Evolutionary conservation across 30 jellyfish, hydroid and myxozoan genomes (phyloP).

Genomic region (Hydra vulgaris): DNA sequence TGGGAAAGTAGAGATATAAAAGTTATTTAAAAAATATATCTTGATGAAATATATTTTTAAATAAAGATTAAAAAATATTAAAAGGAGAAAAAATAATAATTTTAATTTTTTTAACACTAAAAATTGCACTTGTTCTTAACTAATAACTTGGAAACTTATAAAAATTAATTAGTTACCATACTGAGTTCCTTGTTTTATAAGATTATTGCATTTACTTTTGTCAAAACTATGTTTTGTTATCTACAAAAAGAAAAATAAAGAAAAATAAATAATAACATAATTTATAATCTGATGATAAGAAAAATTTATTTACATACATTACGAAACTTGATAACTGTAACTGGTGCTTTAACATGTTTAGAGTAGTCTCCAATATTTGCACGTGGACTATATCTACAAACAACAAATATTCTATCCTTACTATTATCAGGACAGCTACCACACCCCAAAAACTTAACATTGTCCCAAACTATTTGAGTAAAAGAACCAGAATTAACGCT

Average conservation of each 20-base stretch:
- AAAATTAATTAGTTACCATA: not conserved
- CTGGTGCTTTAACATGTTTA: not conserved
- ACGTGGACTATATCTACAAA: conserved; percentile 9
- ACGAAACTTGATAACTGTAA: no score
- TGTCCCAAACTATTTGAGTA: not conserved
- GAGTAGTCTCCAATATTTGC: conserved; percentile 5
- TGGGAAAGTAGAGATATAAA: no score
- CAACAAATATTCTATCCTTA: not conserved
- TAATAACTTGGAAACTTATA: no score
- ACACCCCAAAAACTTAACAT: not conserved
- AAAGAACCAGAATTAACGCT: not conserved
- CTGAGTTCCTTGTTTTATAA: not conserved
- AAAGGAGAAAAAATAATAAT: no score
- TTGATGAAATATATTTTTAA: no score
- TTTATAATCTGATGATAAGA: no score
- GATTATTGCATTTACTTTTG: not conserved
- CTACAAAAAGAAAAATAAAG: not conserved
- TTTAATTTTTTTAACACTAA: no score
- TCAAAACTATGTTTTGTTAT: not conserved
- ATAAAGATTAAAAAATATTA: no score
- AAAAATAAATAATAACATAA: no score
- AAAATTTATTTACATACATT: no score
- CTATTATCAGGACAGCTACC: not conserved
- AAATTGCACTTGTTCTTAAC: no score
- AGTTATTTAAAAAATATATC: no score